Evolutionary conservation across 2,797 vertebrate species (phyloP), one percentile per base, ranked within the genome.

Genomic region (Chelidonichthys spinosus): DNA sequence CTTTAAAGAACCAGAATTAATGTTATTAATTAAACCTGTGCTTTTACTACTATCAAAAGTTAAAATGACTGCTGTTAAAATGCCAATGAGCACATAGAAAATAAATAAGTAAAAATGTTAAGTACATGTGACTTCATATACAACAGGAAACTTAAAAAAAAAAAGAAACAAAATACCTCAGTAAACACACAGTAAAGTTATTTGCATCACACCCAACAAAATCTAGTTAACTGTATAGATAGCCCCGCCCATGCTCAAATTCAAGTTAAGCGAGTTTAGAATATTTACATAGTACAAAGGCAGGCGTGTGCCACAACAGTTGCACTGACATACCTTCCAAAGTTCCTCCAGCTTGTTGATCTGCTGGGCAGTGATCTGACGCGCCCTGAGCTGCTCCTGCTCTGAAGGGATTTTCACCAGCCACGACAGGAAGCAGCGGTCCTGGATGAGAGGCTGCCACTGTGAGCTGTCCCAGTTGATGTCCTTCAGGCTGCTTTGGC

Each of bases 381-480:
- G 96, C 0, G 98, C 97, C 44, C 98, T 86, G 47, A 99, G 90
- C 90, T 99, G 98, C 84, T 99, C 98, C 92, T 99, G 98, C 88
- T 99, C 98, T 0, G 98, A 99, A 0, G 98, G 98, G 67, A 99
- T 99, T 92, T 99, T 99, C 63, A 99, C 98, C 85, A 99, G 93
- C 98, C 98, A 99, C 0, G 98, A 98, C 15, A 99, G 95, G 91
- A 99, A 99, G 87, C 98, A 99, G 67, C 97, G 98, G 77, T 99
- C 98, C 89, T 99, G 98, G 89, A 99, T 99, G 63, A 99, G 95
- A 0, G 98, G 97, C 88, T 99, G 98, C 98, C 98, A 99, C 92
- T 99, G 98, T 0, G 98, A 99, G 64, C 98, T 99, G 94, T 99
- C 98, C 98, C 98, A 99, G 88, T 99, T 99, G 93, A 99, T 99